Base-by-base conservation (phyloP, 2,888 invertebrate genomes). In the Sphaerophoria taeniata region DNA sequence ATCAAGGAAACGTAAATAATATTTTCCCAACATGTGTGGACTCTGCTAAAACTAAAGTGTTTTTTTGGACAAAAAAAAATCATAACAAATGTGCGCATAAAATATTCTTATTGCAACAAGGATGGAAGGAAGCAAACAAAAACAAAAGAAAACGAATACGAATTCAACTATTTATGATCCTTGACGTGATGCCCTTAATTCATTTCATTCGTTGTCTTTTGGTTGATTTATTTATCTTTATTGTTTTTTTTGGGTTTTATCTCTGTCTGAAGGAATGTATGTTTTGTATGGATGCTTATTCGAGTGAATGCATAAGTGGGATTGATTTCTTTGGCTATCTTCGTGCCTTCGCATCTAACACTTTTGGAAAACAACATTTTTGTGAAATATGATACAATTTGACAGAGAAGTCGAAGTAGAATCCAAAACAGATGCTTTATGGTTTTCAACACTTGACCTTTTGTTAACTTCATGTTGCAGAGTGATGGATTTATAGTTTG, bases 1-100 rank as follows among this genome's bases (percentile, higher is more conserved):
- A 84, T 84, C 83, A 83, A 63, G 83, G 78, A 83, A 78, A 71
- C 79, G 75, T 75, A 79, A 84, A 84, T 79, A 84, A 71, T 34
- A 60, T 43, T 9, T 58, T 75, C 79, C 67, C 74, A 74, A 58
- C 74, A 84, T 77, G 77, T 79, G 82, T 51, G 9, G 16, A 16
- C 7, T 9, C 2, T 24, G 43, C 43, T 72, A 58, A 34, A 36
- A 34, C 49, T 49, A 33, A 39, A 53, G 53, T 53, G 51, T 39
- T 67, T 39, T 53, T 39, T 67, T 53, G 34, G 6, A 49, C 36
- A 14, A 63, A 14, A n/a, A 43, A 9, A 43, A 43, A 43, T 6
- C 6, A 9, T 7, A 39, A 39, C 3, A 39, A 39, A 34, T 61
- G 12, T 4, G 5, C 7, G 12, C 4, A 58, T 16, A 58, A 49